These are phyloP conservation scores for Cryptus viduatorius DNA, from an alignment of 2,888 invertebrate genomes.

Conservation along the genomic window DNA sequence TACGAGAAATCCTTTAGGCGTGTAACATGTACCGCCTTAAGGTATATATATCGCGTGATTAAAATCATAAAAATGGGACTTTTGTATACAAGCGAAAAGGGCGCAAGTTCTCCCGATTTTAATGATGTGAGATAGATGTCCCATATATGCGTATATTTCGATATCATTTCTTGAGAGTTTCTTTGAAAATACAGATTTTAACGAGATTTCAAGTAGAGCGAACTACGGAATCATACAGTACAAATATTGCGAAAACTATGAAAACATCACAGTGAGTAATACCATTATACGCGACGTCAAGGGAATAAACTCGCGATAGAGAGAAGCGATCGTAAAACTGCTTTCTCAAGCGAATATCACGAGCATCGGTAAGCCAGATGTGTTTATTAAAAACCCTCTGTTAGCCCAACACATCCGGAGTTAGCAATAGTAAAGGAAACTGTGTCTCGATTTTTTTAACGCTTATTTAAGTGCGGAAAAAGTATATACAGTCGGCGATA, in stretches of 20 bases:
- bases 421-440: too few species aligned
- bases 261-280: constrained; percentile 1
- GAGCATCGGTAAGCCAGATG: constrained; percentile 17
- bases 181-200: neutral
- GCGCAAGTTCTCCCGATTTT: neutral
- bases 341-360: neutral
- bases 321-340: constrained; percentile 32
- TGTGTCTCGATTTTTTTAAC: too few species aligned
- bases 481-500: too few species aligned
- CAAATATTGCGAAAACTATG: neutral
- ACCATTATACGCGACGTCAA: neutral
- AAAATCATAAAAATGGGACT: too few species aligned
- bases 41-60: too few species aligned
- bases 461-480: too few species aligned
- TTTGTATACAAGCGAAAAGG: too few species aligned
- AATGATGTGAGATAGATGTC: neutral
- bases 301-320: constrained; percentile 26
- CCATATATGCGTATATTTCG: neutral
- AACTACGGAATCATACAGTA: neutral
- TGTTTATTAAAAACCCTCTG: constrained; percentile 39
- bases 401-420: too few species aligned
- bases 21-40: too few species aligned
- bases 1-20: too few species aligned
- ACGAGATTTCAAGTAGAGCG: neutral
- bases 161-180: neutral